A percentile compares a stretch with the other conserved stretches of the same genome.
These are phyloP conservation scores for Palythoa grandis DNA, from an alignment of 92 coral and sea anemone genomes.

Conservation along the genomic window DNA sequence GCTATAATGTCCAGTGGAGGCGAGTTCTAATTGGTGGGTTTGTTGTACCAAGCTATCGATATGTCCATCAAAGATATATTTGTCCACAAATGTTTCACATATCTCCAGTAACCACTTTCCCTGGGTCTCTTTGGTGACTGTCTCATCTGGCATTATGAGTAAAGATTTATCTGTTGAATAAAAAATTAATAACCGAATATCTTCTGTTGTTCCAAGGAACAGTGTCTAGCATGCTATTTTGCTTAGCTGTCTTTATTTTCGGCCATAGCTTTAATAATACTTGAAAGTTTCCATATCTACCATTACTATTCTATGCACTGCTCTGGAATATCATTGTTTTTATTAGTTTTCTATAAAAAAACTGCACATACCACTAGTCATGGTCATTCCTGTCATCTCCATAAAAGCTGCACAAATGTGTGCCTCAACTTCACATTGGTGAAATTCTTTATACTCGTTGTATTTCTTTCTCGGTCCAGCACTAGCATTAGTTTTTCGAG, in stretches of 20 bases:
- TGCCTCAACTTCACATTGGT: slow-evolving; percentile 33
- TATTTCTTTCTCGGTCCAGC: slow-evolving; percentile 45
- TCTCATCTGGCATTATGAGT: slow-evolving; percentile 45
- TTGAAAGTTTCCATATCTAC: background rate
- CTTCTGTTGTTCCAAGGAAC: background rate
- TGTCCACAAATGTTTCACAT: slow-evolving; percentile 41
- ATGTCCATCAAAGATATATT: slow-evolving; percentile 44
- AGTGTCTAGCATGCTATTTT: background rate
- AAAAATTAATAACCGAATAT: background rate
- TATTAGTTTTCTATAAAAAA: background rate
- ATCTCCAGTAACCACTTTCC: slow-evolving; percentile 50
- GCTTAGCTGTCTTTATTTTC: background rate
- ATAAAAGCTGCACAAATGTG: slow-evolving; percentile 48
- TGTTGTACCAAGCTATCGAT: slow-evolving; percentile 53
- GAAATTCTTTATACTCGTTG: slow-evolving; percentile 38
- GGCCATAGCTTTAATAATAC: background rate
- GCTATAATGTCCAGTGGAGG: slow-evolving; percentile 52
- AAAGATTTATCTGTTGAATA: slow-evolving; percentile 45
- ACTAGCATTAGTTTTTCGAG: slow-evolving; percentile 35
- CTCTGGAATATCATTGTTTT: background rate
- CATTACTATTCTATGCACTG: background rate
- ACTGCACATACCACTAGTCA: slow-evolving; percentile 3
- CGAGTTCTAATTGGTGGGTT: slow-evolving; percentile 55
- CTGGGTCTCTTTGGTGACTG: slow-evolving; percentile 34
- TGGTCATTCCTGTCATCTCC: slow-evolving; percentile 44